Evolutionary conservation across 1,140 invertebrate species (phyloP), one percentile per base, ranked within the genome.

Genomic region (Asobara japonica): DNA sequence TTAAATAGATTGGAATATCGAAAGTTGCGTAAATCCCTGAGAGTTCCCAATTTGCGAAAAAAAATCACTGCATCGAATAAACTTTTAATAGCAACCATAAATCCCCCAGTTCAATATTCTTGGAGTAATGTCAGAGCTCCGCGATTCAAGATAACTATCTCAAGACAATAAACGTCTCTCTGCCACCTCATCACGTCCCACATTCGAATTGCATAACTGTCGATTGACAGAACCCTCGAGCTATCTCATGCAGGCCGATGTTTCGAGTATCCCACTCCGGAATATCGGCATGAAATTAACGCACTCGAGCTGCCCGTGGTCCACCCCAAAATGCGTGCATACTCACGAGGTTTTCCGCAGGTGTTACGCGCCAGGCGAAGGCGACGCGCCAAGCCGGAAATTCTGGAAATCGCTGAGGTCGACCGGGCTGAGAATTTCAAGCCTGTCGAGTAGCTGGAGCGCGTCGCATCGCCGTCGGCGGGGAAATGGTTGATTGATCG

Each of bases 321-420:
- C 20, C 31, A 61, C 27, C 48, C 51, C 30, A 30, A 25, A 56
- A 56, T 56, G 51, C 51, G 51, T 20, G 25, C 38, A 62, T 45
- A 20, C 56, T 64, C 69, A 27, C 13, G 60, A 70, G 69, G 61
- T 70, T 70, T 70, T 70, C 31, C 60, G 69, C 69, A 70, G 69
- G 69, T 70, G 69, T 70, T 64, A 38, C 67, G 31, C 27, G 30
- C 51, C 51, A 33, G n/a, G 48, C 60, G 69, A 64, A 64, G 60
- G 33, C 30, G 60, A 64, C 60, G 60, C 61, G 69, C 33, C 5
- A 20, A 64, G 51, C 13, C 33, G 38, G 56, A 64, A 64, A 70
- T 70, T 33, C 33, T 29, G 36, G 60, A 60, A 61, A 64, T 62
- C 56, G 33, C 45, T 70, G 69, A 64, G 69, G 69, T 45, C 22